Base-by-base conservation (phyloP, 1,140 invertebrate species). In the Saxidomus purpurata region DNA sequence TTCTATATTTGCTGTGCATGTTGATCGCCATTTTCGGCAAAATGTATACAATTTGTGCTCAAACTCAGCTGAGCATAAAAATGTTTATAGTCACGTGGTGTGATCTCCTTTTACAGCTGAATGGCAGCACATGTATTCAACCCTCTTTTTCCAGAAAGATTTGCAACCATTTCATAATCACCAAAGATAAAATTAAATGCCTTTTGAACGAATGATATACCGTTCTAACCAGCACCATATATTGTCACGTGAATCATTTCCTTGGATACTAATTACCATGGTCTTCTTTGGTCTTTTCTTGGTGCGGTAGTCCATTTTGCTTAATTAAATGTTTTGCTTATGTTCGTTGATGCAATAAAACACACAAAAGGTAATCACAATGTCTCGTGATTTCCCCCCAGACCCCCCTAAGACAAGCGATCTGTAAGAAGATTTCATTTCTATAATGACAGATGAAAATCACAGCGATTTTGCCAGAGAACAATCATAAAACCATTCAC, bases 391-490 rank as follows among this genome's bases (percentile, higher is more conserved):
- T 85, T 85, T 85, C 82, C 82, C 82, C 22, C 40, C n/a, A 71
- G 82, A 85, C 82, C 15, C 67, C 82, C 61, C 40, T 22, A 28
- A 74, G 67, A 31, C 38, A 85, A 71, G 52, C 19, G 31, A 52
- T 71, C 82, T 85, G 40, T 49, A 85, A 85, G 82, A 85, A 28
- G 82, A 85, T 85, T 85, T 55, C 43, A 74, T 31, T 85, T 74
- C 82, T 69, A 74, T 55, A 55, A 71, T 85, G 82, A 85, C 82
- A 85, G 61, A 85, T 85, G 82, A 61, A 74, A 69, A 85, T 63
- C 25, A 55, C 4, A 63, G 59, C 38, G 80, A 49, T 61, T 82
- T 82, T 82, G 11, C 59, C n/a, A 25, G 11, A 4, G 28, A 74
- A 74, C 67, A 69, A 71, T 85, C 82, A 55, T 71, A 85, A 69